Conservation (phyloP, 1,140 invertebrate genomes). For the Mactra quadrangularis region DNA sequence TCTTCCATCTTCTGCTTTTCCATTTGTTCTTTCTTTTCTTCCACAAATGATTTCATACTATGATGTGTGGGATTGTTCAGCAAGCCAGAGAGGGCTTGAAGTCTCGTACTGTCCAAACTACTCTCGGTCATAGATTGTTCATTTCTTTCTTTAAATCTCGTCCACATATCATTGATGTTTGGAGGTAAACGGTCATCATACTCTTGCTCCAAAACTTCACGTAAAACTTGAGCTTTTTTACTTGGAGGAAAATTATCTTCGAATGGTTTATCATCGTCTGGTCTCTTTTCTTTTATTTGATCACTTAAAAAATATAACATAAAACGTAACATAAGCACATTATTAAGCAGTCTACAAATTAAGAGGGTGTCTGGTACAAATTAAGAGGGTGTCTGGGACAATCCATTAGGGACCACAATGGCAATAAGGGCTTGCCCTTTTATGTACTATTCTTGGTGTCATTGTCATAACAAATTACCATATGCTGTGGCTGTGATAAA, state of each 20-base stretch:
- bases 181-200: slow-evolving; percentile 58
- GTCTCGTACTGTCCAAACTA: slow-evolving; percentile 70
- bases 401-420: too few species aligned
- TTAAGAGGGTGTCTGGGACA: too few species aligned
- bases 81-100: slow-evolving; percentile 72
- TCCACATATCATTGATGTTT: slow-evolving; percentile 78
- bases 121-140: slow-evolving; percentile 67
- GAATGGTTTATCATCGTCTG: slow-evolving; percentile 42
- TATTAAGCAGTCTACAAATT: too few species aligned
- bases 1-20: slow-evolving; percentile 84
- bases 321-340: too few species aligned
- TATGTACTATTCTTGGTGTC: too few species aligned
- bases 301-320: slow-evolving; percentile 18
- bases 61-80: slow-evolving; percentile 91
- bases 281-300: slow-evolving; percentile 25
- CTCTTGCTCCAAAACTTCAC: slow-evolving; percentile 70
- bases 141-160: slow-evolving; percentile 74
- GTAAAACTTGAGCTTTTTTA: slow-evolving; percentile 70
- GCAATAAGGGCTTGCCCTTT: too few species aligned
- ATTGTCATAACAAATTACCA: too few species aligned
- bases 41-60: slow-evolving; percentile 88
- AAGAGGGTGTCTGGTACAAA: too few species aligned
- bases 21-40: slow-evolving; percentile 84
- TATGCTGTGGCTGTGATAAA: too few species aligned
- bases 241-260: slow-evolving; percentile 70